Conservation (phyloP, 1,140 invertebrate genomes). For the Leptopilina boulardi region DNA sequence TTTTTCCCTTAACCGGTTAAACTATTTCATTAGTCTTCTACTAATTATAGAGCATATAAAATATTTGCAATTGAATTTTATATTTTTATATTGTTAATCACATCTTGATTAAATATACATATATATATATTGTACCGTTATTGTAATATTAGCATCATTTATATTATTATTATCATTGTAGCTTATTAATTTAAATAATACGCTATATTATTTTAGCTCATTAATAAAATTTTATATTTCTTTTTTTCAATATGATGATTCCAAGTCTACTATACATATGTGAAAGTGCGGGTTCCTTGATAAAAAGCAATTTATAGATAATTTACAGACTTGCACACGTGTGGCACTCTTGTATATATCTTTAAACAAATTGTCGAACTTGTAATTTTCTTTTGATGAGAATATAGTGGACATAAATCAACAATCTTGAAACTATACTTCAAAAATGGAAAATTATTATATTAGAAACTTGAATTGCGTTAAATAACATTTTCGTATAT, state of each 20-base stretch:
- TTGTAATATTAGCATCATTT: slow-evolving; percentile 10
- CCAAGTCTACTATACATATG: neutral
- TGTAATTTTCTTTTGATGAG: slow-evolving; percentile 20
- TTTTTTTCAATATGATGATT: neutral
- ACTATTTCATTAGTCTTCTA: slow-evolving; percentile 6
- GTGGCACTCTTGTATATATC: neutral
- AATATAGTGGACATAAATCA: neutral
- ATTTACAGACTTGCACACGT: slow-evolving; percentile 7
- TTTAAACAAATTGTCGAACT: slow-evolving; percentile 21
- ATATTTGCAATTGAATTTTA: neutral
- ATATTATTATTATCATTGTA: neutral
- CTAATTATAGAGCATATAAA: slow-evolving; percentile 13
- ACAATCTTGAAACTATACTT: neutral
- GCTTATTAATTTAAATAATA: slow-evolving; percentile 13
- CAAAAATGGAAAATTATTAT: neutral
- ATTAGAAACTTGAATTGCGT: neutral
- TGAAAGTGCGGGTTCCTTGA: slow-evolving; percentile 9
- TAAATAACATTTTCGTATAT: slow-evolving; percentile 25
- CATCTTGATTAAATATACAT: neutral
- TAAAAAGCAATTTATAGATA: slow-evolving; percentile 11
- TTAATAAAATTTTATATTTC: neutral
- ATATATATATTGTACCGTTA: neutral
- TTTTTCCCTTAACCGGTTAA: neutral
- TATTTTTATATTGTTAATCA: slow-evolving; percentile 16
- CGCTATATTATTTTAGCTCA: neutral